Evolutionary conservation across 2,113 vertebrate genomes (phyloP), one percentile per base, ranked within the genome.

Genomic region (Periophthalmus modestus): DNA sequence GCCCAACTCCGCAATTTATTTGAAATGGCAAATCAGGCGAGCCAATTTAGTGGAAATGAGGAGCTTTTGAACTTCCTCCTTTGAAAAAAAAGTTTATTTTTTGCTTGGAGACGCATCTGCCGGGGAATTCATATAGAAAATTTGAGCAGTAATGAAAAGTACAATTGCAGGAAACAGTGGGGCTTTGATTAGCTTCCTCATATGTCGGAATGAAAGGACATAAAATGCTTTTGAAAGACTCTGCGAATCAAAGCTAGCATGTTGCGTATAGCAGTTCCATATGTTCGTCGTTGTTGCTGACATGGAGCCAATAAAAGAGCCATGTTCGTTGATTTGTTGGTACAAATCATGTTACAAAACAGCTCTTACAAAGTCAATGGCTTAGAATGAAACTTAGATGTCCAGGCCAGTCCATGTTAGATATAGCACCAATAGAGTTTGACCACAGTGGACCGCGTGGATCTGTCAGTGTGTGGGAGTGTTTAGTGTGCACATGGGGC

Each of bases 1-100:
- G 84, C 87, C 86, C 83, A 82, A 82, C 81, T 23, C 84, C 77
- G 89, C 90, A 90, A 87, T 91, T 90, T 89, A 87, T 90, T 90
- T 88, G 82, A 91, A 89, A 92, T 82, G 85, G 77, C 83, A 90
- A 88, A 91, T 89, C 83, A 86, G 79, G 74, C 75, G 62, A 83
- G 80, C 84, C 79, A 90, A 89, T 91, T 94, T 91, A 80, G 77
- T 79, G 81, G 83, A 75, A 87, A 86, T 83, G 79, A 80, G 80
- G 65, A 81, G 73, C 73, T 91, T 82, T 87, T 90, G 87, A 90
- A 91, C 80, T 90, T 87, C 80, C 63, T 72, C 62, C 84, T 82
- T 78, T 77, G 76, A 75, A 83, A 83, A 87, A 28, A 86, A 73
- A 83, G 88, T 82, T 72, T 82, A 75, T 86, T 73, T 86, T 46